A percentile compares a stretch with the other conserved stretches of the same genome.
phyloP scores from a whole-genome alignment of 1,140 invertebrate genomes.

The Coelopa frigida region DNA sequence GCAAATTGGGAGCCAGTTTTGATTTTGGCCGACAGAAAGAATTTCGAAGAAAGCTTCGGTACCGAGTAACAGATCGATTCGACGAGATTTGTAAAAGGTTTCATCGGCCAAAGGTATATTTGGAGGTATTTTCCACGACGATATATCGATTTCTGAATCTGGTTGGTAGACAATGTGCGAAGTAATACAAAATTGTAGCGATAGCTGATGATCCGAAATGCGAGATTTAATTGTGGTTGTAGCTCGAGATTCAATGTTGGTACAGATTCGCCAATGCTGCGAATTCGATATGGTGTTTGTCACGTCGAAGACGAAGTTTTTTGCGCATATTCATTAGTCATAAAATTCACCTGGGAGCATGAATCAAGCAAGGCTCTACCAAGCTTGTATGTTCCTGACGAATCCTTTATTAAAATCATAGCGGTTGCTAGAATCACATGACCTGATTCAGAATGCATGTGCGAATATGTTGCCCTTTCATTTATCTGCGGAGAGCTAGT shows the following conservation, averaged over 20 bases:
- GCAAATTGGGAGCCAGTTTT: conserved; percentile 17
- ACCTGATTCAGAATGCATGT: too few species aligned
- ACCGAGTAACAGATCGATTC: conserved; percentile 28
- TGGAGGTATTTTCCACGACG: conserved; percentile 16
- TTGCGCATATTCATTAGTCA: conserved; percentile 10
- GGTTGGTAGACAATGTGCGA: conserved; percentile 13
- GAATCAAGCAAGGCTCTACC: conserved; percentile 8
- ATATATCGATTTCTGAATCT: conserved; percentile 12
- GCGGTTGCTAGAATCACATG: too few species aligned
- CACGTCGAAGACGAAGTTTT: background rate
- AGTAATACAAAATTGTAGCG: conserved; percentile 6
- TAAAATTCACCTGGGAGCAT: conserved; percentile 12
- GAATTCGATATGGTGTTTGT: conserved; percentile 1
- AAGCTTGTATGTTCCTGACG: too few species aligned
- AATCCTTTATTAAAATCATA: too few species aligned
- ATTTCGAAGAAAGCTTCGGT: conserved; percentile 31
- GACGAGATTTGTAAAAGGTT: conserved; percentile 19
- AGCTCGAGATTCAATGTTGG: conserved; percentile 2
- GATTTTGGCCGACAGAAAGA: conserved; percentile 22
- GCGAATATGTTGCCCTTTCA: too few species aligned
- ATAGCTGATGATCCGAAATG: background rate
- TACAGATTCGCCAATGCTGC: conserved; percentile 1
- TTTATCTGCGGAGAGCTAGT: too few species aligned
- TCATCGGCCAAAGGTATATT: conserved; percentile 24
- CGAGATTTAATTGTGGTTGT: conserved; percentile 4